Evolutionary conservation across 2,888 invertebrate species (phyloP), one percentile per base, ranked within the genome.

Genomic region (Octodonta nipae): DNA sequence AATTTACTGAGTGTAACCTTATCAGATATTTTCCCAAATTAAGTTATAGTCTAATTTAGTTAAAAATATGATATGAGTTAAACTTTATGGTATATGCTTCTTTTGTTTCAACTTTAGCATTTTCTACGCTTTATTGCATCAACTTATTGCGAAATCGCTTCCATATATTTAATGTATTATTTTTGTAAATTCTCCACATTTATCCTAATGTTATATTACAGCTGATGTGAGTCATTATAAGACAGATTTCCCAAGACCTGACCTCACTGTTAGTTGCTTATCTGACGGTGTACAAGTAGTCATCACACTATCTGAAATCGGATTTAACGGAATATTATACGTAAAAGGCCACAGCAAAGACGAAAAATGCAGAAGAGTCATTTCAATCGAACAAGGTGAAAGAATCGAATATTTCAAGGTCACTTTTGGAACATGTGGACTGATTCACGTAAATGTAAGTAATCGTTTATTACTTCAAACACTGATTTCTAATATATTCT

Each of bases 291-390:
- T 92, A 5, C 81, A 85, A 56, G 88, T 91, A 0, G 76, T 79
- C 51, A 77, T 86, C 28, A 74, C 78, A 50, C 77, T 83, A 16
- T 66, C 67, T 13, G 73, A 78, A 47, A 73, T 73, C 47, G 81
- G 81, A 36, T 91, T 89, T 58, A 85, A 87, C 50, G 91, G 91
- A 10, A 82, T 91, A 1, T 64, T 91, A 2, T 92, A 92, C 52
- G 91, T 92, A 0, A 91, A 91, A 64, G 89, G 91, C 16, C 86
- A 89, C 63, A 89, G 89, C 57, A 89, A 91, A 59, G 87, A 91
- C 51, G 86, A 87, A 55, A 76, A 85, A 40, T 92, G 91, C 56
- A 73, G 89, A 42, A 70, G 81, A 31, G 77, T 86, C 17, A 69
- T 84, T 34, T 75, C 83, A 6, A 72, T 74, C 6, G 78, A 82